phyloP scores from a whole-genome alignment of 2,888 invertebrate species.

The Hylaea fasciaria region DNA sequence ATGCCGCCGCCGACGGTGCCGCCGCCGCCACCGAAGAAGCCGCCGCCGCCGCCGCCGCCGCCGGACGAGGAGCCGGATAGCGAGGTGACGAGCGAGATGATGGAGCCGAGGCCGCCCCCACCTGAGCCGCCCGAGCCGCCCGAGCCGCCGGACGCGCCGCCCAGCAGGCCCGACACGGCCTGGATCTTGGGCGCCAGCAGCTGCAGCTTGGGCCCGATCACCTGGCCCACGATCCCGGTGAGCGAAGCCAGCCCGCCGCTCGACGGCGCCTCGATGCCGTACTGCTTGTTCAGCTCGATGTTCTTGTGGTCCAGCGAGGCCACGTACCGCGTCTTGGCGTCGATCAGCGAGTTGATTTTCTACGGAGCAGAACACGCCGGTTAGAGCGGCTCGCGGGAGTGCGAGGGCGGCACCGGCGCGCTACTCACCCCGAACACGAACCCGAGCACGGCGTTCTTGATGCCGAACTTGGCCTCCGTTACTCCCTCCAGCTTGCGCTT shows the following conservation, averaged over 20 bases:
- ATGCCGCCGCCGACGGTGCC: slow-evolving; percentile 63
- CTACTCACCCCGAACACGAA: slow-evolving; percentile 92
- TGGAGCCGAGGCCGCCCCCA: slow-evolving; percentile 78
- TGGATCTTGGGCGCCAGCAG: slow-evolving; percentile 88
- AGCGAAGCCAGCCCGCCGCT: slow-evolving; percentile 86
- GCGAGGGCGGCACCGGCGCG: background rate
- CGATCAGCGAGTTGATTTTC: slow-evolving; percentile 93
- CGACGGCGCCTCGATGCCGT: slow-evolving; percentile 88
- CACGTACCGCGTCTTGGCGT: slow-evolving; percentile 90
- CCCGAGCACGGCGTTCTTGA: slow-evolving; percentile 92
- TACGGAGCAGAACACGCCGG: slow-evolving; percentile 68
- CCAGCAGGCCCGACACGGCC: slow-evolving; percentile 81
- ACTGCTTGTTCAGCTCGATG: slow-evolving; percentile 90
- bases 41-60: slow-evolving; percentile 63
- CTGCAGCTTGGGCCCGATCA: slow-evolving; percentile 89
- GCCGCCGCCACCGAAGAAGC: slow-evolving; percentile 71
- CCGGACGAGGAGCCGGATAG: slow-evolving; percentile 80
- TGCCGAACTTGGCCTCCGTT: slow-evolving; percentile 87
- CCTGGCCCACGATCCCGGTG: slow-evolving; percentile 87
- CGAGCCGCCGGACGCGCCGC: slow-evolving; percentile 84
- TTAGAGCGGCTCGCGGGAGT: slow-evolving; percentile 28
- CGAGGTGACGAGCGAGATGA: slow-evolving; percentile 77
- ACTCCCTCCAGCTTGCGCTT: slow-evolving; percentile 90
- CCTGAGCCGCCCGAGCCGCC: slow-evolving; percentile 74
- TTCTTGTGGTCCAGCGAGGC: slow-evolving; percentile 89